A percentile compares a stretch with the other conserved stretches of the same genome.
These are phyloP conservation scores for Eugnorisma glareosa DNA, from an alignment of 2,888 invertebrate species.

Conservation along the genomic window DNA sequence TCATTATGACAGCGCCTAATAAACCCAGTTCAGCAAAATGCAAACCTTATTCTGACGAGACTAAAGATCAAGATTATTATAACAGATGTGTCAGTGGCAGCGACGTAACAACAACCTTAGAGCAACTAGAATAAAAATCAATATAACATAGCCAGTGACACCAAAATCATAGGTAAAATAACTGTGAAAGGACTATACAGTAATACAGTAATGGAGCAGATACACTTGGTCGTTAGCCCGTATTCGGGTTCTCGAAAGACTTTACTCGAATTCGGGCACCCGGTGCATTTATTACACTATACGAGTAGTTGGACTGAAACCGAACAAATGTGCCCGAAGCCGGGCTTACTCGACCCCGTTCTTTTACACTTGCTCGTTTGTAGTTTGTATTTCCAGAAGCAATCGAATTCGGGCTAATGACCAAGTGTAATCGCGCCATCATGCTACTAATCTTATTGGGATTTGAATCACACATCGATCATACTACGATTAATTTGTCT, in stretches of 20 bases:
- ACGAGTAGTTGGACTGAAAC: not conserved
- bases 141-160: no score
- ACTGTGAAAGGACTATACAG: not conserved
- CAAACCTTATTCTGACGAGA: no score
- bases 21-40: no score
- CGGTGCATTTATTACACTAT: not conserved
- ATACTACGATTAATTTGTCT: slow-evolving; percentile 6
- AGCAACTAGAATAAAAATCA: no score
- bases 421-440: not conserved
- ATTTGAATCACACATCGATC: slow-evolving; percentile 16
- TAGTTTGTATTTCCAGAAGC: not conserved
- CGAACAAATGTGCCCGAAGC: not conserved
- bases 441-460: not conserved
- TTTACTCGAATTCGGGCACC: not conserved
- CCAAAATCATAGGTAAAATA: no score
- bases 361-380: not conserved
- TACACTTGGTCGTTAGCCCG: not conserved
- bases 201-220: not conserved
- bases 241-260: not conserved
- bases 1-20: not conserved
- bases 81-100: no score
- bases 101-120: no score
- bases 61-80: no score
- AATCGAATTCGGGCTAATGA: not conserved
- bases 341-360: not conserved